phyloP scores from a whole-genome alignment of 2,888 invertebrate genomes.

The Amphipyra berbera region DNA sequence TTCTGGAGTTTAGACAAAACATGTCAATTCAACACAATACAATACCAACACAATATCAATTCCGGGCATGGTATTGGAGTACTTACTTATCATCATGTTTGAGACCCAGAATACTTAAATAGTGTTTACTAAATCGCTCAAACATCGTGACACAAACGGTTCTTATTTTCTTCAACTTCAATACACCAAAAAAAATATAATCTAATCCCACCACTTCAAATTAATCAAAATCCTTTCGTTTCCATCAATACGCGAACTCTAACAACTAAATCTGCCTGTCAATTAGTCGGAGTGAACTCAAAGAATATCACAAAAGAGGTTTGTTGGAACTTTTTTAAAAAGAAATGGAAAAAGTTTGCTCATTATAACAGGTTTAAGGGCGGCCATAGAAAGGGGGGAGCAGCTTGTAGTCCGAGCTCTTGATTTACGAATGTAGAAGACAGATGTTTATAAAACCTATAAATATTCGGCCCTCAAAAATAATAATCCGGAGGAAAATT shows the following conservation, averaged over 20 bases:
- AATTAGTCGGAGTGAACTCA: conserved; percentile 70
- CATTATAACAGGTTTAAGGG: conserved; percentile 84
- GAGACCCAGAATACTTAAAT: no score
- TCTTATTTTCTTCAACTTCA: no score
- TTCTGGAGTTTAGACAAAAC: no score
- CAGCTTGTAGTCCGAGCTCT: conserved; percentile 50
- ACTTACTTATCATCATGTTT: no score
- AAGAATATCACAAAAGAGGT: conserved; percentile 71
- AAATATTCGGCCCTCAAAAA: conserved; percentile 45
- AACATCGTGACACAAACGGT: no score
- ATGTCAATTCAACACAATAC: no score
- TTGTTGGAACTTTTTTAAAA: conserved; percentile 66
- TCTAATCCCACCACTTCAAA: conserved; percentile 1
- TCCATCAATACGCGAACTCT: conserved; percentile 31
- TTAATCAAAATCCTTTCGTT: conserved; percentile 36
- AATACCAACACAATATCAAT: no score
- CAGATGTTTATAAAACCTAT: conserved; percentile 55
- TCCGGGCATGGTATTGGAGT: no score
- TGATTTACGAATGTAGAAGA: conserved; percentile 56
- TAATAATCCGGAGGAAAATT: conserved; percentile 14
- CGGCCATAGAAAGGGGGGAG: conserved; percentile 56
- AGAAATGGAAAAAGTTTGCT: conserved; percentile 84
- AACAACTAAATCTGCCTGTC: conserved; percentile 61
- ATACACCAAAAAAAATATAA: no score
- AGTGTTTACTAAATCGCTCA: no score